Base-by-base conservation (phyloP, 2,888 invertebrate genomes). In the Scaptomyza flava region DNA sequence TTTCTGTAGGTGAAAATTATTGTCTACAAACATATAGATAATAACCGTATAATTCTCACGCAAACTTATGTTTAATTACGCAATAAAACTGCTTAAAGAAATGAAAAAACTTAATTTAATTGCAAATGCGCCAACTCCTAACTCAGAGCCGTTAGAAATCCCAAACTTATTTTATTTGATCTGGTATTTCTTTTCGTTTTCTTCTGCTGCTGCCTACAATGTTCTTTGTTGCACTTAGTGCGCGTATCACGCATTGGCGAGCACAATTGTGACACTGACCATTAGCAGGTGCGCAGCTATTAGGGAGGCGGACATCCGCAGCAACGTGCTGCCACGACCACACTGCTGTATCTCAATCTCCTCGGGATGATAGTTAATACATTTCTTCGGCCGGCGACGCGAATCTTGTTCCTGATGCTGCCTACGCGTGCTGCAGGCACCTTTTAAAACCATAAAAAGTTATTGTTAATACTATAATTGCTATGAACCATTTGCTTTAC, bases 361-460 rank as follows among this genome's bases (percentile, higher is more conserved):
- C 93, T 97, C 96, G 6, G 97, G 97, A 91, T 97, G 97, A 92
- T 97, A 97, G 79, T 96, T 97, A 91, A 96, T 96, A 93, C 97
- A 97, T 90, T 95, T 95, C 87, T 95, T 94, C 53, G 95, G 95
- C 77, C 96, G 93, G 68, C 95, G 94, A 66, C 96, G 94, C 89
- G 95, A 96, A 82, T 96, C 93, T 76, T 94, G 94, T 91, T 94
- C 95, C 87, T 93, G 93, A 30, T 93, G 92, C 81, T 94, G 94
- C 72, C 94, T 94, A 78, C 94, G 93, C 34, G 90, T 89, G 54
- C 92, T 94, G 92, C 90, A 92, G 62, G 83, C 93, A 87, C 90
- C 93, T 93, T 65, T n/a, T 43, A 27, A 14, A 14, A 30, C 14
- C 38, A 60, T 7, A 23, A 27, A 36, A 17, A 9, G 20, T 33